Base-by-base conservation (phyloP, 2,797 vertebrate species). In the Hemibagrus guttatus region DNA sequence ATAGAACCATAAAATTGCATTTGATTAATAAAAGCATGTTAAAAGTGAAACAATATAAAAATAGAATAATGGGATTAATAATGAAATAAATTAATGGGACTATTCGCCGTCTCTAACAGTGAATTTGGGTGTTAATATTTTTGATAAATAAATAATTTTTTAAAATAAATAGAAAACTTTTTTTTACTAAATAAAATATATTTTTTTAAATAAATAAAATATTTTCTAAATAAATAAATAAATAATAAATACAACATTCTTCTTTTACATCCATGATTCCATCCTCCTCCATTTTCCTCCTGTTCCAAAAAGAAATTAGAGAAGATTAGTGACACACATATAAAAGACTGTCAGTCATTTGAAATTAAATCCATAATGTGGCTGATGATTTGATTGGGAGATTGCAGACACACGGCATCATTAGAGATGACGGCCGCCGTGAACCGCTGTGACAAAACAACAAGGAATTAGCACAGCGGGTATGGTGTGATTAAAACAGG, bases 301-400 rank as follows among this genome's bases (percentile, higher is more conserved):
- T 66, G 83, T 93, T 92, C 93, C 90, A 74, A 90, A 52, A 92
- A 87, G 75, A 87, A 93, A 93, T 93, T 92, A 92, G 89, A 87
- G 90, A 54, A 94, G 93, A 94, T 94, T 92, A 94, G 92, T 90
- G 85, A 92, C 93, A 92, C 91, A 92, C 92, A 92, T 91, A 93
- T 93, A 93, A 95, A 94, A 92, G 91, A 92, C 93, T 95, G 94
- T 94, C 95, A 95, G 92, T 96, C 94, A 95, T 95, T 93, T 93
- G 66, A 95, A 95, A 95, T 95, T 92, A 94, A 94, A 94, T 93
- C 93, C 90, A 91, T 93, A 92, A 93, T 89, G 90, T 75, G 6
- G 89, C 87, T 91, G 91, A 92, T 92, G 92, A 93, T 93, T 90
- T 91, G 92, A 94, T 91, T 82, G 89, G 85, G 88, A 93, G 91